Evolutionary conservation across 2,888 invertebrate genomes (phyloP).

Genomic region (Luperina testacea): DNA sequence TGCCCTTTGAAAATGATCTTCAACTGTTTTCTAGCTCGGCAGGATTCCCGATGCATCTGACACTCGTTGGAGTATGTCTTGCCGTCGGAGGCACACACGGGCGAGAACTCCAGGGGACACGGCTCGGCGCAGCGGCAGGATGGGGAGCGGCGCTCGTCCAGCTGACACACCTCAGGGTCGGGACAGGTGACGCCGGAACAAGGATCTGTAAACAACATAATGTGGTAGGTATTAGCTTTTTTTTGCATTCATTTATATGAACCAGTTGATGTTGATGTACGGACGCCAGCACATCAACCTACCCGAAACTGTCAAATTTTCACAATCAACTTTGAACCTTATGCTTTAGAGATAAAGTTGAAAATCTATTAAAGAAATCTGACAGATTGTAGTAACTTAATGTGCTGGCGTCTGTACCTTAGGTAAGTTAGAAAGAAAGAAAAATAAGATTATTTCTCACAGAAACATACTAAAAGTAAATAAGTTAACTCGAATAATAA

Average conservation of each 20-base stretch:
- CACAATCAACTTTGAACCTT: no score
- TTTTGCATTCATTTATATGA: not conserved
- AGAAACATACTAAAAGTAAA: not conserved
- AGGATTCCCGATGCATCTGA: conserved; percentile 94
- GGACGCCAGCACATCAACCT: no score
- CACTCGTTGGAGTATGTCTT: conserved; percentile 96
- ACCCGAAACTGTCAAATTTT: no score
- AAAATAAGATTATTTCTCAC: not conserved
- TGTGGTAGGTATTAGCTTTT: not conserved
- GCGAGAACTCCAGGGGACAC: conserved; percentile 94
- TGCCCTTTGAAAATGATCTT: conserved; percentile 95
- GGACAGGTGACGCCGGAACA: conserved; percentile 95
- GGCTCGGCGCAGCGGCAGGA: conserved; percentile 95
- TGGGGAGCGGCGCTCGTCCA: conserved; percentile 94
- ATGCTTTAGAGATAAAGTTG: no score
- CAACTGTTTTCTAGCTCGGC: conserved; percentile 93
- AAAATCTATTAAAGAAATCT: no score
- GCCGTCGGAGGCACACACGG: conserved; percentile 94
- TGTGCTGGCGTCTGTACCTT: no score
- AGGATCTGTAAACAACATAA: conserved; percentile 91
- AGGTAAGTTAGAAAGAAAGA: not conserved
- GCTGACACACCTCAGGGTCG: conserved; percentile 95
- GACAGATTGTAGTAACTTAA: no score
- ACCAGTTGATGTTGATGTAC: no score
- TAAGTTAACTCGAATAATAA: no score